A percentile compares a stretch with the other conserved stretches of the same genome.
These are phyloP conservation scores for Drosophila peninsularis DNA, from an alignment of 2,888 invertebrate genomes.

Conservation along the genomic window DNA sequence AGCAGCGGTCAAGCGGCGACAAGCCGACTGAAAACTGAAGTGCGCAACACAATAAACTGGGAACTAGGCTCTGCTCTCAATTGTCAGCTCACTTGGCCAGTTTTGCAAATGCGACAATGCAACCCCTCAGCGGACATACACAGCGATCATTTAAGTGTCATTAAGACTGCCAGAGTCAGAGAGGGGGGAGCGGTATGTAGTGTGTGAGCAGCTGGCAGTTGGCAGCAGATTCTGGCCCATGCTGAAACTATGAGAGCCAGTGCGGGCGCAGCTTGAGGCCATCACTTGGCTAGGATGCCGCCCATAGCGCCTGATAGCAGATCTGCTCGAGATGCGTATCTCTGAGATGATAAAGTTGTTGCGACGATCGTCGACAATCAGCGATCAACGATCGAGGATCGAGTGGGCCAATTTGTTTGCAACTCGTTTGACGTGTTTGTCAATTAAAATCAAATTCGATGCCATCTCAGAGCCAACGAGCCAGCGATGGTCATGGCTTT, in stretches of 20 bases:
- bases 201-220: constrained; percentile 36
- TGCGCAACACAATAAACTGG: constrained; percentile 53
- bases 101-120: constrained; percentile 61
- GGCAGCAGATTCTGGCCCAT: constrained; percentile 51
- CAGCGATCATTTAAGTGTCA: constrained; percentile 75
- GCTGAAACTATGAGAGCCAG: constrained; percentile 18
- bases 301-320: constrained; percentile 55
- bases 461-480: constrained; percentile 55
- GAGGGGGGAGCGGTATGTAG: not conserved
- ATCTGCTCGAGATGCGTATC: constrained; percentile 30
- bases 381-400: constrained; percentile 32
- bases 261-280: constrained; percentile 58
- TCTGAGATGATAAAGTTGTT: constrained; percentile 66
- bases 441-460: constrained; percentile 80
- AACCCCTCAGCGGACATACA: constrained; percentile 55
- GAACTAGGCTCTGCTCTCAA: constrained; percentile 27
- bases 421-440: constrained; percentile 79
- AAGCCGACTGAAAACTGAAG: constrained; percentile 49
- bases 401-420: constrained; percentile 69
- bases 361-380: constrained; percentile 49
- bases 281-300: constrained; percentile 54
- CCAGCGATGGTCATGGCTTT: constrained; percentile 5
- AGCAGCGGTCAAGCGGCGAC: constrained; percentile 67
- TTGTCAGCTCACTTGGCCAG: constrained; percentile 46
- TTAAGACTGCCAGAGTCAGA: constrained; percentile 44